Base-by-base conservation (phyloP, 2,113 vertebrate genomes). In the Caloenas nicobarica region DNA sequence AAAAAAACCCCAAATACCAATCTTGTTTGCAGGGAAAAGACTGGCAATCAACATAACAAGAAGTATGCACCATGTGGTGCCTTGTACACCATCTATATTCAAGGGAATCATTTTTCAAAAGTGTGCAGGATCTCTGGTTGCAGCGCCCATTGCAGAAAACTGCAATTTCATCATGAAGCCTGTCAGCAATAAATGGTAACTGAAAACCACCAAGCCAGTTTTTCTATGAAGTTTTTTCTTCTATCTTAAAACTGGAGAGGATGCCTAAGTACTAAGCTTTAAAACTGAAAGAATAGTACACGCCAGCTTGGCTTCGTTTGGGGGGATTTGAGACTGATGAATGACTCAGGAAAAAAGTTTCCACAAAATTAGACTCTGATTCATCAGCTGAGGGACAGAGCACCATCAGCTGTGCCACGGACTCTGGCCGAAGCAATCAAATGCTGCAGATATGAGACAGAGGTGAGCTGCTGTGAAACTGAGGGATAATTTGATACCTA, bases 401-500 rank as follows among this genome's bases (percentile, higher is more conserved):
- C 13, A 48, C 26, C 51, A 25, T 50, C 71, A 86, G 76, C 33
- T 62, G 51, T 93, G 83, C 83, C 5, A 6, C 86, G 78, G 56
- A 19, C 23, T 80, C 82, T 78, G 80, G 46, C 72, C 92, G 80
- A 42, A 93, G 38, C 64, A 86, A 73, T 86, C 56, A 74, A 58
- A 78, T 7, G 17, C 42, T 84, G 38, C 44, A 91, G 61, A 81
- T 84, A 53, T 4, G 61, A 93, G 72, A 81, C 1, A 1, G 48
- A 92, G 91, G 81, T 0, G 4, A 93, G 69, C 56, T 91, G 91
- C 88, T 23, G 57, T 92, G 91, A 95, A 95, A 93, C 80, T 34
- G 65, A 58, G 77, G 60, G 21, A 71, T 93, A 95, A 96, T 78
- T 78, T 93, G 86, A 87, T 71, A 89, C 51, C 80, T 93, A 92